Evolutionary conservation across 2,888 invertebrate species (phyloP).

Genomic region (Oligia fasciuncula): DNA sequence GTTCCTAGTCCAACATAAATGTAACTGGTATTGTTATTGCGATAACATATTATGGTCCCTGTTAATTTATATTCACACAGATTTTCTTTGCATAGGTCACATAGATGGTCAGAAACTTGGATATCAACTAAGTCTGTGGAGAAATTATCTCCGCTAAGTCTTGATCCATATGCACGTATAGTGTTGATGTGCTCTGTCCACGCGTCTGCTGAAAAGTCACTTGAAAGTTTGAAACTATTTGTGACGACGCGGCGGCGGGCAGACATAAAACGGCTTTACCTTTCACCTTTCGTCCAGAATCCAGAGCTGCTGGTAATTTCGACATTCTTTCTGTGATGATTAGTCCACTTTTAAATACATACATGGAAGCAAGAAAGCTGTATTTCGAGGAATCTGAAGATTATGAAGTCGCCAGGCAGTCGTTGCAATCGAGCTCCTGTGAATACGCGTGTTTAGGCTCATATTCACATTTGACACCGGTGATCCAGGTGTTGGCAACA

Average conservation of each 20-base stretch:
- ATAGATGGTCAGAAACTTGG: background rate
- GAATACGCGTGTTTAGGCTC: background rate
- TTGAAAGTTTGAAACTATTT: conserved; percentile 31
- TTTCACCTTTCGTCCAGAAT: conserved; percentile 46
- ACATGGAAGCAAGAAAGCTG: background rate
- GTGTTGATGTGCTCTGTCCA: conserved; percentile 3
- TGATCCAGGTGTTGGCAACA: conserved; percentile 40
- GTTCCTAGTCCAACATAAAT: background rate
- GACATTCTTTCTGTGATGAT: conserved; percentile 19
- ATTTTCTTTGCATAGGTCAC: background rate
- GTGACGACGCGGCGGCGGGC: background rate
- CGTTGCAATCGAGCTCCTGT: background rate
- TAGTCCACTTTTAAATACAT: conserved; percentile 15
- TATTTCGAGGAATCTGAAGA: conserved; percentile 7
- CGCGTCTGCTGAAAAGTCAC: background rate
- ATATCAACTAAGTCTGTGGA: background rate
- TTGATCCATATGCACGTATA: conserved; percentile 10
- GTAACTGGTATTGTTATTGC: background rate
- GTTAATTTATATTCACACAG: background rate
- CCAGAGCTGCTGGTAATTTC: conserved; percentile 1
- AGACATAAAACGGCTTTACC: conserved; percentile 24
- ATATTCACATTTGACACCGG: conserved; percentile 1
- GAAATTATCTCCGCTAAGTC: background rate
- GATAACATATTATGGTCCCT: background rate
- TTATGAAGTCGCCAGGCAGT: background rate